phyloP scores from a whole-genome alignment of 2,113 vertebrate genomes.

The Ctenomys sociabilis region DNA sequence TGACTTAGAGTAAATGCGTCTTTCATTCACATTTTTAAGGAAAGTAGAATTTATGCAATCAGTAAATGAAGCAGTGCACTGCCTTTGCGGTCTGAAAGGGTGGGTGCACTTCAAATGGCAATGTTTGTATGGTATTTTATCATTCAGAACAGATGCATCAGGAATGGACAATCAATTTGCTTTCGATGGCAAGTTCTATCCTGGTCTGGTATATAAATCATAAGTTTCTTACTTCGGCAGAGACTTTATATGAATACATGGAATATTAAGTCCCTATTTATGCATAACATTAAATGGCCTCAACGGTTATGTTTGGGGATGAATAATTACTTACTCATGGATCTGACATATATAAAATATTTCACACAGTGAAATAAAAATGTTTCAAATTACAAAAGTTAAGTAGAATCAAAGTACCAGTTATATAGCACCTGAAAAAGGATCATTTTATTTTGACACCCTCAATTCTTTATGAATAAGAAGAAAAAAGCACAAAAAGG shows the following conservation, averaged over 20 bases:
- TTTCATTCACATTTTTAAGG: slow-evolving; percentile 32
- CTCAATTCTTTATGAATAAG: neutral
- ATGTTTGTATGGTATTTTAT: slow-evolving; percentile 14
- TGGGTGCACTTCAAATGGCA: slow-evolving; percentile 5
- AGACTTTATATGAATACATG: neutral
- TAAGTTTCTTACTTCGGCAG: slow-evolving; percentile 25
- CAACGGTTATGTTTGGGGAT: neutral
- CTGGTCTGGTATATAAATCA: slow-evolving; percentile 29
- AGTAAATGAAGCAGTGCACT: neutral
- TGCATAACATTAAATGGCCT: neutral
- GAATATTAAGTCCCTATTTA: neutral
- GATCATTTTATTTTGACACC: neutral
- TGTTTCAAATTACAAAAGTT: slow-evolving; percentile 24
- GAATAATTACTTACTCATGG: neutral
- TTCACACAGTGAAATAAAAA: neutral
- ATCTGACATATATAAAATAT: neutral
- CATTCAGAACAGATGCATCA: neutral
- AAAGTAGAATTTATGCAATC: slow-evolving; percentile 30
- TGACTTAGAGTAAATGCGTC: slow-evolving; percentile 7
- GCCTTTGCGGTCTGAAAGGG: slow-evolving; percentile 20
- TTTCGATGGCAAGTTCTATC: slow-evolving; percentile 38
- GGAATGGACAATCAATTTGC: slow-evolving; percentile 49
- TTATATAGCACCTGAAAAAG: neutral
- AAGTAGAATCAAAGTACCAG: neutral
- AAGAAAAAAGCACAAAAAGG: neutral